Base-by-base conservation (phyloP, 1,140 invertebrate genomes). In the Medauroidea extradentata region DNA sequence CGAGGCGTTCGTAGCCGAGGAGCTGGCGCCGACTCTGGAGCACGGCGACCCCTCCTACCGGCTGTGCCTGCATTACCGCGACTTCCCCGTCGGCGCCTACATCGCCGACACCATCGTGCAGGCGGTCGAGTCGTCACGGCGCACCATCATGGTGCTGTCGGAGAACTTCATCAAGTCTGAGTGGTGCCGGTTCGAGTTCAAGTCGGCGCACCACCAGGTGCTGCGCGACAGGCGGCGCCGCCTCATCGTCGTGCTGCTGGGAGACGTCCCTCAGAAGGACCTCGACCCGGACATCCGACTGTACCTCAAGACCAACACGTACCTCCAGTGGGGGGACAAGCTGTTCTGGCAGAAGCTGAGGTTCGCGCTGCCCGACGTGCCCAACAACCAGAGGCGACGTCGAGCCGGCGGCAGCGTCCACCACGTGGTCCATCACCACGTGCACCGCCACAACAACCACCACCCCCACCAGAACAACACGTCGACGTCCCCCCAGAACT, bases 331-430 rank as follows among this genome's bases (percentile, higher is more conserved):
- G 89, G 91, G 90, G 56, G 93, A 96, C 77, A 88, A 91, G 71
- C 85, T 90, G 67, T 97, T 97, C 77, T 97, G 94, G 94, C 87
- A 94, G 69, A 96, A 96, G 76, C 79, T 98, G 50, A 84, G 90
- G 67, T 94, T 92, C 68, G 90, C 91, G 19, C 86, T 96, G 85
- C 93, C 94, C 38, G 88, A 91, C 68, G 81, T 85, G 3, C 70
- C 34, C 13, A 66, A 58, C 52, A 61, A 60, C 23, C 60, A 68
- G 42, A 29, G 58, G 18, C 48, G 48, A 18, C 48, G 16, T 11
- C 48, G 48, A 11, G 48, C 29, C 11, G 29, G 29, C n/a, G 48
- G 29, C 14, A 23, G 48, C 21, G 51, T 42, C 13, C 58, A 60
- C 29, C 58, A 60, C 42, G 58, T 60, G 58, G 58, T 60, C 3